Evolutionary conservation across 2,888 invertebrate species (phyloP).

Genomic region (Drosophila neoperkinsi): DNA sequence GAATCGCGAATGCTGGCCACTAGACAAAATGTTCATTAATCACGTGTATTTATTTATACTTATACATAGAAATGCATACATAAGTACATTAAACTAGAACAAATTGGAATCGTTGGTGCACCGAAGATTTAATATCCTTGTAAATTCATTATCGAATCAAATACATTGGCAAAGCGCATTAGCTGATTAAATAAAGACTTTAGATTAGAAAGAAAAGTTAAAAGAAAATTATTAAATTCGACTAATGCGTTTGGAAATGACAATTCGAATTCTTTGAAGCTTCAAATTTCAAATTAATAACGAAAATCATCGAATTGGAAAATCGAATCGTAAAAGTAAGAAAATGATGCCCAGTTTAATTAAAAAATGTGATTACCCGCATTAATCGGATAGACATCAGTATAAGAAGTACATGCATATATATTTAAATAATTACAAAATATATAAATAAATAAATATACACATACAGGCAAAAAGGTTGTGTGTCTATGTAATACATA

Average conservation of each 20-base stretch:
- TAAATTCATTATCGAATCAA: neutral
- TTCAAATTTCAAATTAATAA: neutral
- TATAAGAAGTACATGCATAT: neutral
- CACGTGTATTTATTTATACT: constrained; percentile 18
- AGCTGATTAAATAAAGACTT: neutral
- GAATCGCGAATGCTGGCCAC: constrained; percentile 19
- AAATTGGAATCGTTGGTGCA: neutral
- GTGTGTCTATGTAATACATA: constrained; percentile 18
- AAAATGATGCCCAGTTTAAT: neutral
- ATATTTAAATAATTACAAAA: constrained; percentile 12
- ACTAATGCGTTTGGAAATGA: neutral
- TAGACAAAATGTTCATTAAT: constrained; percentile 15
- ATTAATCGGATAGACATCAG: constrained; percentile 1
- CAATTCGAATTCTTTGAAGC: neutral
- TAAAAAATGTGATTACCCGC: neutral
- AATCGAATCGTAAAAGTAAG: neutral
- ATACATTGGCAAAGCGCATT: neutral
- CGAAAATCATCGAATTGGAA: neutral
- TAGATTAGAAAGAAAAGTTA: too few species aligned
- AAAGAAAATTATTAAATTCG: neutral
- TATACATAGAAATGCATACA: constrained; percentile 17
- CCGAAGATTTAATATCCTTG: constrained; percentile 2
- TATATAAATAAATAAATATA: constrained; percentile 11
- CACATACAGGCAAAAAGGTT: constrained; percentile 8
- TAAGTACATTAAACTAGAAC: constrained; percentile 18